Evolutionary conservation across 2,113 vertebrate species (phyloP), one percentile per base, ranked within the genome.

Genomic region (Herpailurus yagouaroundi): DNA sequence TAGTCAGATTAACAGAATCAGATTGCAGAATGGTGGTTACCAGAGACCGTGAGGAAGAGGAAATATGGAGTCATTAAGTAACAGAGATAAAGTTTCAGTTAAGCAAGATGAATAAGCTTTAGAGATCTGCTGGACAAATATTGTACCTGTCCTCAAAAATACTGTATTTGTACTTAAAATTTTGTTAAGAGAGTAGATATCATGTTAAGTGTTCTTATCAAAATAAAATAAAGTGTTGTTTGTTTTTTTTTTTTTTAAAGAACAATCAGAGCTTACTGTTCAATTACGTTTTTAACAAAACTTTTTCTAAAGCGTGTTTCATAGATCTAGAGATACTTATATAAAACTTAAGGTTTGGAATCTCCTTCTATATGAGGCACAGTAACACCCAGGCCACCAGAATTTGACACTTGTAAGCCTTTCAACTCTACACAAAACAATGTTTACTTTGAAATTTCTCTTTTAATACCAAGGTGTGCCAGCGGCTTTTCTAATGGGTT

Each of bases 401-500:
- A 93, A 76, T 4, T 27, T 83, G 80, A 94, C 71, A 64, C 18
- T 68, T 76, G 33, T 9, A 81, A 69, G 15, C 5, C 31, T 90
- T 96, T 96, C 69, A 81, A 33, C n/a, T 82, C 29, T 76, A 33
- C 64, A 96, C 63, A 97, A 96, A 83, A 36, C 63, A 73, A 60
- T 73, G 15, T 93, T 95, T 83, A 83, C 45, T 77, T 69, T 69
- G 91, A 91, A 55, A n/a, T 82, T 55, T 91, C 89, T 80, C 80
- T 91, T 94, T 94, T 94, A 86, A 74, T 73, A 87, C 18, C 11
- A 83, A 89, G 36, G 36, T 91, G 21, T 92, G 73, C 33, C 80
- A 69, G 41, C 86, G 57, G 41, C 76, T 96, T 96, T 96, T 94
- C 84, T 96, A 95, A 96, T 89, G 85, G 82, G n/a, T 87, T 95